Conservation (phyloP, 2,888 invertebrate species). For the Drosophila greeni region DNA sequence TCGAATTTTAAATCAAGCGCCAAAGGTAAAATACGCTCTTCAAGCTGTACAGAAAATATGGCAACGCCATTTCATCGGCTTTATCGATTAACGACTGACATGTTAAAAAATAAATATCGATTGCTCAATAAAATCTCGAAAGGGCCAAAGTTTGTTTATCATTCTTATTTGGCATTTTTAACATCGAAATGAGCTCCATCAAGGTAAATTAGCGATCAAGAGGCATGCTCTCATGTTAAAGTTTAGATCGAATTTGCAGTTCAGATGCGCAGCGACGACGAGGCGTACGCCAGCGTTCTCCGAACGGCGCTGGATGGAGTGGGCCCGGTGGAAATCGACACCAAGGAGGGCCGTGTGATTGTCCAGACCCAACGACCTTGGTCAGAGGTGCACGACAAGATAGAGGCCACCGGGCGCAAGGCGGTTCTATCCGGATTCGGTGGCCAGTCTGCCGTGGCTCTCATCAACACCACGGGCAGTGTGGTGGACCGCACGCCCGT, state of each 20-base stretch:
- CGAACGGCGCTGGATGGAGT: slow-evolving; percentile 78
- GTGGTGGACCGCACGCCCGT: slow-evolving; percentile 78
- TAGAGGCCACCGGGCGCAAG: slow-evolving; percentile 83
- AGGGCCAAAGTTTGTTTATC: slow-evolving; percentile 37
- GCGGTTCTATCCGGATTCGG: slow-evolving; percentile 91
- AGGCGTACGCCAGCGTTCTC: slow-evolving; percentile 59
- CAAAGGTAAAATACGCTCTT: not conserved
- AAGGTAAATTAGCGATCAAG: slow-evolving; percentile 55
- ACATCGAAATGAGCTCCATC: slow-evolving; percentile 64
- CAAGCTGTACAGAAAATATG: not conserved
- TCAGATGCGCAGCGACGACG: slow-evolving; percentile 81
- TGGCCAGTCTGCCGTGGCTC: slow-evolving; percentile 87
- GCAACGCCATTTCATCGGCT: not conserved
- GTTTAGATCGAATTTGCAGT: slow-evolving; percentile 84
- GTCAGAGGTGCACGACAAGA: slow-evolving; percentile 79
- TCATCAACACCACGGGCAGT: slow-evolving; percentile 80
- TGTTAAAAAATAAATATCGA: not conserved
- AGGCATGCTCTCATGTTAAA: not conserved
- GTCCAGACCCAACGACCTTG: slow-evolving; percentile 76
- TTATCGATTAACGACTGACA: not conserved
- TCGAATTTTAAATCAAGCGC: slow-evolving; percentile 6
- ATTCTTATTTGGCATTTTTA: slow-evolving; percentile 25
- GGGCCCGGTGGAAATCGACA: slow-evolving; percentile 75
- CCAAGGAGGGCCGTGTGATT: slow-evolving; percentile 72
- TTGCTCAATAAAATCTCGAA: not conserved